Evolutionary conservation across 1,140 invertebrate genomes (phyloP), one percentile per base, ranked within the genome.

Genomic region (Drosophila kanapiae): DNA sequence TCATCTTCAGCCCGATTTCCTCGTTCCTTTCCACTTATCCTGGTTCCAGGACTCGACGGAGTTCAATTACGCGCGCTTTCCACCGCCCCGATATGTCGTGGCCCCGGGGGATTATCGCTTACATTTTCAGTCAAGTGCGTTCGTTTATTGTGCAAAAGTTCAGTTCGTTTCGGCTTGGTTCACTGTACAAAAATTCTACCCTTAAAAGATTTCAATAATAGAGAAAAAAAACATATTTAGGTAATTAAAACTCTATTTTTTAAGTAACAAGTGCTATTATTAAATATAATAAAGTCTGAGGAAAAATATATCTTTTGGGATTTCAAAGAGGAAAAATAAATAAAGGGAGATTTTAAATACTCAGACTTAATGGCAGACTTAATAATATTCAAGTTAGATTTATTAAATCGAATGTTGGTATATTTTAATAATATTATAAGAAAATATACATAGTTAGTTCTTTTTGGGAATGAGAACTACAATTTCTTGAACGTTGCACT

Each of bases 61-160:
- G 78, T 88, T 84, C 85, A 88, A 84, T 88, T 90, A 84, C 81
- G 59, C 67, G 64, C 74, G 48, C 59, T 78, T 71, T 81, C 68
- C 77, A 67, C 63, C 79, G 61, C 43, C 42, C 38, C 35, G 48
- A 54, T 56, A 76, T 67, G 80, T 78, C 74, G 75, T 69, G 51
- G 61, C 78, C 85, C 75, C 74, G 18, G 40, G 86, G 85, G 85
- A 88, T 88, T 88, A 88, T 88, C 85, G 85, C 83, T 88, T 83
- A 87, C 84, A 87, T 87, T 84, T 76, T 75, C 69, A 90, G 84
- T 90, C 78, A 88, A 88, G 74, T 88, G 84, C 58, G 74, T 67
- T 69, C 80, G 67, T 77, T 87, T 80, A 78, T 88, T 78, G 82
- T 83, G 67, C 62, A 56, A 81, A 70, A 82, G 78, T 64, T 69